Conservation (phyloP, 1,140 invertebrate species). For the Chelonus insularis region DNA sequence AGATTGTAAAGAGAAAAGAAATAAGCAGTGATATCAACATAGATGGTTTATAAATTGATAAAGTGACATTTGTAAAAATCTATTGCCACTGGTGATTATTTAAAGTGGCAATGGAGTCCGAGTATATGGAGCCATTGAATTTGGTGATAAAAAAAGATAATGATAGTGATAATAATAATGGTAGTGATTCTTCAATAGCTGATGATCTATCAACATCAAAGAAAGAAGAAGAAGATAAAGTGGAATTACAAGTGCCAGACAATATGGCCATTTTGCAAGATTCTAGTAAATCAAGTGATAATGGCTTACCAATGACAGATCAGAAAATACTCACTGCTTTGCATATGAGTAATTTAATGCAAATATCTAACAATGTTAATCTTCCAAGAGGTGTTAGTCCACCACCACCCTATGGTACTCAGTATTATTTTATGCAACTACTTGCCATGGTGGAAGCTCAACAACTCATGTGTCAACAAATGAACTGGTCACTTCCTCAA, state of each 20-base stretch:
- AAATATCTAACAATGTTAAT: slow-evolving; percentile 50
- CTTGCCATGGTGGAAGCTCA: slow-evolving; percentile 57
- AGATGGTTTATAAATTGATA: too few species aligned
- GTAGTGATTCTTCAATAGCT: slow-evolving; percentile 5
- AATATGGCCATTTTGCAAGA: slow-evolving; percentile 57
- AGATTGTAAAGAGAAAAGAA: not conserved
- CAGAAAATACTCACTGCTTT: slow-evolving; percentile 65
- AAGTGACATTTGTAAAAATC: slow-evolving; percentile 7
- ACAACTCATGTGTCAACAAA: slow-evolving; percentile 59
- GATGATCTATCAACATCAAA: slow-evolving; percentile 16
- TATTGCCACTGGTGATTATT: slow-evolving; percentile 12
- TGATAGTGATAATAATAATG: slow-evolving; percentile 10
- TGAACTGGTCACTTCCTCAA: slow-evolving; percentile 52
- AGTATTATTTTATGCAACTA: slow-evolving; percentile 54
- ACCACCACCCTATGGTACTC: slow-evolving; percentile 44
- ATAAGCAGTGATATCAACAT: not conserved
- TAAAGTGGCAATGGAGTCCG: slow-evolving; percentile 56
- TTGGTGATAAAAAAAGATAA: slow-evolving; percentile 57
- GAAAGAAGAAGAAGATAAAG: slow-evolving; percentile 40
- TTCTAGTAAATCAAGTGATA: slow-evolving; percentile 49
- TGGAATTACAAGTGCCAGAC: slow-evolving; percentile 35
- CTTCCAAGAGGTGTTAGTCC: slow-evolving; percentile 44
- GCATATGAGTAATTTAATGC: slow-evolving; percentile 65
- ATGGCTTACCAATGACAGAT: slow-evolving; percentile 55
- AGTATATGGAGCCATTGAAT: slow-evolving; percentile 57